These are phyloP conservation scores for Cephalopterus ornatus DNA, from an alignment of 2,113 vertebrate genomes.

Conservation along the genomic window DNA sequence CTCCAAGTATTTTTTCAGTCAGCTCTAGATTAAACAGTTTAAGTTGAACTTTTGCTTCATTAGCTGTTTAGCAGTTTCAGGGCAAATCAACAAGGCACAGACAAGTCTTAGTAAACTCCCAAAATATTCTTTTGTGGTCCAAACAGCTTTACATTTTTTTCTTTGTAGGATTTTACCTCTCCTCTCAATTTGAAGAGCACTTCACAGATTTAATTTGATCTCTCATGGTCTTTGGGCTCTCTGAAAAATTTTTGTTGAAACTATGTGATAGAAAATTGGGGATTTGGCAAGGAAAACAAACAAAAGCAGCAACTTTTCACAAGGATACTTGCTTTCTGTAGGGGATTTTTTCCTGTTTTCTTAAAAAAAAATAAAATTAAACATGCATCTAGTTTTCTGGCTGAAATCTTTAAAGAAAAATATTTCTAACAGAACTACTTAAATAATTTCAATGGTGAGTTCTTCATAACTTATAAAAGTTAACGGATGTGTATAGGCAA, in stretches of 20 bases:
- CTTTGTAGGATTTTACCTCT: not conserved
- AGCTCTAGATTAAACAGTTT: not conserved
- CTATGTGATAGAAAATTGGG: not conserved
- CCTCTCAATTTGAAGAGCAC: not conserved
- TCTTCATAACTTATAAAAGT: not conserved
- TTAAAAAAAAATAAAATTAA: not conserved
- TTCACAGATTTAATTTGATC: conserved; percentile 13
- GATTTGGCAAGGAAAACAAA: conserved; percentile 7
- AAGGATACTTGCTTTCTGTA: not conserved
- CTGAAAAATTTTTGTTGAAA: not conserved
- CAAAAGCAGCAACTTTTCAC: not conserved
- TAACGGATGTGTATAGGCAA: not conserved
- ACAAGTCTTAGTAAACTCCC: not conserved
- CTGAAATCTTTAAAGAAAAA: not conserved
- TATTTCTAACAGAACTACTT: not conserved
- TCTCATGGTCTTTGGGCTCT: not conserved
- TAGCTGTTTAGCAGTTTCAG: conserved; percentile 29
- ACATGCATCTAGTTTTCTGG: not conserved
- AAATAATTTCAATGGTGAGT: not conserved
- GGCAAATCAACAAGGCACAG: conserved; percentile 6
- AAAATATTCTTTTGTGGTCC: not conserved
- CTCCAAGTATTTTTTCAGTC: conserved; percentile 16
- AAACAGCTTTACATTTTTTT: not conserved
- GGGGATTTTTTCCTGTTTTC: not conserved
- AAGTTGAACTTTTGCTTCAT: conserved; percentile 8